Conservation (phyloP, 2,113 vertebrate genomes). For the Heliornis fulica region DNA sequence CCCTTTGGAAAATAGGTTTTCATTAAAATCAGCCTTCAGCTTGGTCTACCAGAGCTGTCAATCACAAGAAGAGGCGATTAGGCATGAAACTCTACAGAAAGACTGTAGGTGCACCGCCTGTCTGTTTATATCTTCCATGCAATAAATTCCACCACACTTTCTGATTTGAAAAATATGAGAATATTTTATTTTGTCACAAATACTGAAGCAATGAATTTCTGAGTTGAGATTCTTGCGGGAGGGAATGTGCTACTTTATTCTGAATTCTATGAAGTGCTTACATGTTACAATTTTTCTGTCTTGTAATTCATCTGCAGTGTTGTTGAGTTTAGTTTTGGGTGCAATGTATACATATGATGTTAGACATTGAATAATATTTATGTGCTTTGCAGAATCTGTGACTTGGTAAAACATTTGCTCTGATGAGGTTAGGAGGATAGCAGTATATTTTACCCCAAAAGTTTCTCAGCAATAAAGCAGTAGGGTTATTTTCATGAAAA, state of each 20-base stretch:
- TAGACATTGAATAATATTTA: neutral
- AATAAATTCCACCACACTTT: neutral
- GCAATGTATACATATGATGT: accelerated
- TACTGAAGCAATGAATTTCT: neutral
- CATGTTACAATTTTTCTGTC: neutral
- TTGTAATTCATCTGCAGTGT: neutral
- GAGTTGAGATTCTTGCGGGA: neutral
- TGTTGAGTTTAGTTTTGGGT: neutral
- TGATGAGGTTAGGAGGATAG: neutral
- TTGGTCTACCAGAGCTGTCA: conserved; percentile 30
- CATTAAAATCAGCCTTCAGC: conserved; percentile 31
- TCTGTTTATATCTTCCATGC: neutral
- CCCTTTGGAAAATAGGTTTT: neutral
- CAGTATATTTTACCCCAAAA: neutral
- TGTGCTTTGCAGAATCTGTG: neutral
- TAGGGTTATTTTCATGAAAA: neutral
- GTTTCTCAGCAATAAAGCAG: neutral
- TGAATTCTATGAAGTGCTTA: neutral
- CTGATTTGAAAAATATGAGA: neutral
- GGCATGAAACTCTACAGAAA: neutral
- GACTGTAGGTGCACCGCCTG: neutral
- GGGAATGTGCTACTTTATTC: neutral
- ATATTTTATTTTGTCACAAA: neutral
- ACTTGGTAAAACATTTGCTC: neutral
- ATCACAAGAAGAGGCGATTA: neutral